Evolutionary conservation across 2,888 invertebrate species (phyloP), one percentile per base, ranked within the genome.

Genomic region (Eucriotettix oculatus): DNA sequence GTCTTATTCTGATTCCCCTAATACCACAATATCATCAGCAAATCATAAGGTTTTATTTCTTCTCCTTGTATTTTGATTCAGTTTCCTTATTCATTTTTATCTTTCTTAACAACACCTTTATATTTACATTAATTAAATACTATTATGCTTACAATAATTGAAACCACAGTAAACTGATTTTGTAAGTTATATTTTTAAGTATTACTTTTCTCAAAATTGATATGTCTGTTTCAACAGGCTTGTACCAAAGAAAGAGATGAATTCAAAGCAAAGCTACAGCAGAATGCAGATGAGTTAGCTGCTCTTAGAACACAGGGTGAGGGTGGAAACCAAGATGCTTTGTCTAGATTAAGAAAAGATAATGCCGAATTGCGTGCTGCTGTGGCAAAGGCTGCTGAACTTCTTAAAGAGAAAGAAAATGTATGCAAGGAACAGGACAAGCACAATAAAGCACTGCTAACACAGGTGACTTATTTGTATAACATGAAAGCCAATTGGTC

Each of bases 381-480:
- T 12, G 71, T 86, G 40, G 80, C 80, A 41, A 82, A 82, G 70
- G 85, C 85, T 0, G 83, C 83, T 66, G 82, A 83, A 12, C 78
- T 86, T 71, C 80, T 86, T 56, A 85, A 86, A 70, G 87, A 87
- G 69, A 86, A 86, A 71, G 85, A 84, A 0, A 86, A 86, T 74
- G 79, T 84, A 67, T 84, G 85, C 64, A 84, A 84, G 69, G 87
- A 87, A 70, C 86, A 89, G 69, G 89, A 90, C 69, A 76, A 86
- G 65, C 88, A 89, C 72, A 87, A 89, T 59, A 79, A 80, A 62
- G 87, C 87, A 0, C 72, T 87, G 56, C 80, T 76, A 42, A 80
- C 65, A 52, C 65, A 65, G 61, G 62, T 65, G 16, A 62, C 42
- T 29, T 29, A 29, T 5, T 29, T 29, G 29, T 29, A 29, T 29